Evolutionary conservation across 2,797 vertebrate genomes (phyloP).

Genomic region (Macropodus opercularis): DNA sequence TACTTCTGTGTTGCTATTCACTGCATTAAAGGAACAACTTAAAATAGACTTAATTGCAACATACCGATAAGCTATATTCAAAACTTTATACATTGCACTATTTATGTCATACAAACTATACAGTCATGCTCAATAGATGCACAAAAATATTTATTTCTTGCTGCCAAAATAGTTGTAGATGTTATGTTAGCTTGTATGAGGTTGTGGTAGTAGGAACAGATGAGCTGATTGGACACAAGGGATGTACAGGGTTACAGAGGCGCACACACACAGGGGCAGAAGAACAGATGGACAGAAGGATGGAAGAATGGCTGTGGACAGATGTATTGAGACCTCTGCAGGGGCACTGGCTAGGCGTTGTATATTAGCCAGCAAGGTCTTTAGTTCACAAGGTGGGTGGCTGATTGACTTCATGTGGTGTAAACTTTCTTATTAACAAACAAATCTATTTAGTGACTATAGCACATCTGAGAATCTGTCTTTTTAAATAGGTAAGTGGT

Average conservation of each 20-base stretch:
- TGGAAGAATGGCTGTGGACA: slow-evolving; percentile 63
- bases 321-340: slow-evolving; percentile 62
- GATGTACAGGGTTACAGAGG: slow-evolving; percentile 66
- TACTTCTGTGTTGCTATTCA: too few species aligned
- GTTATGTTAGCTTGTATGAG: too few species aligned
- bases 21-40: too few species aligned
- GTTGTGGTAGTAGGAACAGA: slow-evolving; percentile 58
- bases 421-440: slow-evolving; percentile 26
- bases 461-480: not conserved
- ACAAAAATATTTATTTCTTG: too few species aligned
- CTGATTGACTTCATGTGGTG: slow-evolving; percentile 15
- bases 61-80: too few species aligned
- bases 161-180: too few species aligned
- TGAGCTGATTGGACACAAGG: slow-evolving; percentile 73
- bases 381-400: slow-evolving; percentile 45
- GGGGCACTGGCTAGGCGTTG: slow-evolving; percentile 38
- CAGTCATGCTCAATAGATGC: too few species aligned
- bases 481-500: not conserved
- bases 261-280: slow-evolving; percentile 44
- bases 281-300: slow-evolving; percentile 64
- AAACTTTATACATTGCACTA: too few species aligned
- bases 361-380: slow-evolving; percentile 46
- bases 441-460: not conserved
- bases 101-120: too few species aligned
- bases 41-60: too few species aligned